These are phyloP conservation scores for Volucella inflata DNA, from an alignment of 2,888 invertebrate genomes.

Conservation along the genomic window DNA sequence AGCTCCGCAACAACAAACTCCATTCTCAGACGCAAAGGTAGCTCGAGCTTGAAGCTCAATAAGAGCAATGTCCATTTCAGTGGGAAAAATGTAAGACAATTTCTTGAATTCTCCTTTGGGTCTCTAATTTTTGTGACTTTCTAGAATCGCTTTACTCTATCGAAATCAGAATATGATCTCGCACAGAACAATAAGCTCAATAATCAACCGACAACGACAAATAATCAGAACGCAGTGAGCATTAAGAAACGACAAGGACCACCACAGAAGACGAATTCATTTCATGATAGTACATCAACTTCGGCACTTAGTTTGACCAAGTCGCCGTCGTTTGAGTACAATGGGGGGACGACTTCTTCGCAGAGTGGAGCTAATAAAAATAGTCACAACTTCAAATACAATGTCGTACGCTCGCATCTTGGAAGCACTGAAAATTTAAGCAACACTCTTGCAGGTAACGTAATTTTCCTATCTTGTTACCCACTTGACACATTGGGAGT, in stretches of 20 bases:
- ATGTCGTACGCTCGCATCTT: conserved; percentile 29
- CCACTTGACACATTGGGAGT: not conserved
- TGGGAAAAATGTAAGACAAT: conserved; percentile 54
- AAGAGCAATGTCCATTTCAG: conserved; percentile 61
- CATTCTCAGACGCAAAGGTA: conserved; percentile 80
- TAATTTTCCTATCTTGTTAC: not conserved
- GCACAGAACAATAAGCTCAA: conserved; percentile 78
- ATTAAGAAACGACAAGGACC: conserved; percentile 71
- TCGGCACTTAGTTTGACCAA: conserved; percentile 62
- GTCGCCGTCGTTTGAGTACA: conserved; percentile 67
- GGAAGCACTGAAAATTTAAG: conserved; percentile 60
- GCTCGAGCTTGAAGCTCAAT: conserved; percentile 74
- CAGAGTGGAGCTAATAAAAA: conserved; percentile 18
- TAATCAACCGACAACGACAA: conserved; percentile 76
- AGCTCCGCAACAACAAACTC: conserved; percentile 50
- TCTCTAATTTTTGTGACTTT: not conserved
- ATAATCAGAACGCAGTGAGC: conserved; percentile 77
- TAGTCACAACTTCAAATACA: conserved; percentile 51
- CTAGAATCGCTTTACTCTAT: conserved; percentile 63
- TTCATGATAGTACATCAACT: conserved; percentile 61
- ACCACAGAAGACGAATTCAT: conserved; percentile 68
- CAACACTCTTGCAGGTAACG: conserved; percentile 44
- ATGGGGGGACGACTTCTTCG: conserved; percentile 6
- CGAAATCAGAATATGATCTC: conserved; percentile 76
- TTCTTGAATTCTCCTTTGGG: not conserved